A percentile compares a stretch with the other conserved stretches of the same genome.
Conservation (phyloP, 1,140 invertebrate genomes). For the Chionoecetes opilio region DNA sequence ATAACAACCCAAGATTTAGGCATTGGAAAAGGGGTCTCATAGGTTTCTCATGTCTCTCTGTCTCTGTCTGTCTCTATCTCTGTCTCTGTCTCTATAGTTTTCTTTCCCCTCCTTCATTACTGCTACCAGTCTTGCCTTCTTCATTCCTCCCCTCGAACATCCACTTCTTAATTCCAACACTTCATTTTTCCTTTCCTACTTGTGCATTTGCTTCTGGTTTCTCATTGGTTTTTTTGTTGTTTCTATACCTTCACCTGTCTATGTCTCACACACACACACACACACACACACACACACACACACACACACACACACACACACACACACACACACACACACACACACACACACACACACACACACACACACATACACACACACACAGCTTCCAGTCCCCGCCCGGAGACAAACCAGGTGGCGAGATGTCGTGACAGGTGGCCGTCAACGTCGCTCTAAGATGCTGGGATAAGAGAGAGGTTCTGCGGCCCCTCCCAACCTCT, state of each 20-base stretch:
- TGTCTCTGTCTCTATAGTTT: constrained; percentile 48
- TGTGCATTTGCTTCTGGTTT: background rate
- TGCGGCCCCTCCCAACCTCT: background rate
- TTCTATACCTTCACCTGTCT: background rate
- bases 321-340: background rate
- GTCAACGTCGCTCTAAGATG: constrained; percentile 15
- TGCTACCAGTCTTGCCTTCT: background rate
- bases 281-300: background rate
- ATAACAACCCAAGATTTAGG: background rate
- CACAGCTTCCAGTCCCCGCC: background rate
- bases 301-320: background rate
- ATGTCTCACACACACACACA: background rate
- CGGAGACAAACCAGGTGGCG: constrained; percentile 13
- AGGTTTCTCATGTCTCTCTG: constrained; percentile 40
- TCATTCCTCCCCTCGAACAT: background rate
- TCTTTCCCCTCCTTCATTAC: background rate
- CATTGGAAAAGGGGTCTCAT: background rate
- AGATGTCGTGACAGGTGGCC: background rate
- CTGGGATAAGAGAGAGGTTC: constrained; percentile 3
- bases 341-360: too few relatives aligned
- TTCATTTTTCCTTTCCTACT: background rate
- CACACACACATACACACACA: background rate
- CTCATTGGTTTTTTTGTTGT: background rate
- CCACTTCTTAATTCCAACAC: background rate
- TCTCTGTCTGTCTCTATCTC: constrained; percentile 64